A percentile compares a stretch with the other conserved stretches of the same genome.
These are phyloP conservation scores for Styela clava DNA, from an alignment of 23 tunicate genomes.

Conservation along the genomic window DNA sequence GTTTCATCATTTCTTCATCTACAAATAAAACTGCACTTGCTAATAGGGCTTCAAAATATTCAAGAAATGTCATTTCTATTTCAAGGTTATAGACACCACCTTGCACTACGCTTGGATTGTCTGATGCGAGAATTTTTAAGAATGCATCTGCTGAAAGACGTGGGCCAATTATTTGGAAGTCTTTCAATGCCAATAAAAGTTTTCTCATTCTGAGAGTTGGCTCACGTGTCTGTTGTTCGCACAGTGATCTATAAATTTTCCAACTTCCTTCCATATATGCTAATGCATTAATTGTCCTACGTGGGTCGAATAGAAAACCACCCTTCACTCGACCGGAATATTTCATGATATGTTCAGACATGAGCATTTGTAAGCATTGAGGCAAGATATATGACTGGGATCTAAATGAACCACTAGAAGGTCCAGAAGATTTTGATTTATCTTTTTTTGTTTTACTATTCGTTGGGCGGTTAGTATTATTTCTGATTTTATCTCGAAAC, in stretches of 20 bases:
- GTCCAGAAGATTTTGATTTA: conserved; percentile 5
- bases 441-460: background rate
- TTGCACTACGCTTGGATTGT: conserved; percentile 59
- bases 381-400: conserved; percentile 29
- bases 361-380: conserved; percentile 48
- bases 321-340: conserved; percentile 84
- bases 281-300: conserved; percentile 63
- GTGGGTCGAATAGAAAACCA: conserved; percentile 81
- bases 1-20: conserved; percentile 1
- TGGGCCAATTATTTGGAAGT: conserved; percentile 58
- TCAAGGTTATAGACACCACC: conserved; percentile 66
- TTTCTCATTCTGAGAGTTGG: conserved; percentile 56
- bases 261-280: conserved; percentile 89
- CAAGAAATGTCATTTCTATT: conserved; percentile 90
- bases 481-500: conserved; percentile 41
- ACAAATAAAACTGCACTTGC: conserved; percentile 63
- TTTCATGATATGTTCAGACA: conserved; percentile 63
- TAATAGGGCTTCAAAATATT: conserved; percentile 88
- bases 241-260: conserved; percentile 70
- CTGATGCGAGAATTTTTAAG: conserved; percentile 50
- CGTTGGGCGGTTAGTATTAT: background rate
- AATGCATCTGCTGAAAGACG: conserved; percentile 55
- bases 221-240: conserved; percentile 58
- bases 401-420: background rate
- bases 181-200: conserved; percentile 49